Evolutionary conservation across 2,888 invertebrate species (phyloP).

Genomic region (Mythimna impura): DNA sequence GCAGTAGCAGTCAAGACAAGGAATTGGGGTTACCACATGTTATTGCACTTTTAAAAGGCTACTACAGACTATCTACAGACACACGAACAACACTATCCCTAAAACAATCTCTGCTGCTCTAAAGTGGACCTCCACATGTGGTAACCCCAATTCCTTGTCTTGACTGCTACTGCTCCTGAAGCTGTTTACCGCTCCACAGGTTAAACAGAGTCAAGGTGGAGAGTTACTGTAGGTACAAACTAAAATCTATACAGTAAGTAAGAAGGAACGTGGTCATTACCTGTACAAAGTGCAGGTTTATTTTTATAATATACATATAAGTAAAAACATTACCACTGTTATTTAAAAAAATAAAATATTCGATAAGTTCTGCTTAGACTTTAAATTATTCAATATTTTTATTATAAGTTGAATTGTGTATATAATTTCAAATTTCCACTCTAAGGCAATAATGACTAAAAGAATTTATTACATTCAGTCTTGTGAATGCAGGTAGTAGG

Average conservation of each 20-base stretch:
- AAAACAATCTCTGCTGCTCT: no score
- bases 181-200: constrained; percentile 1
- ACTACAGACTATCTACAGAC: no score
- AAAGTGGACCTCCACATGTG: no score
- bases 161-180: background rate
- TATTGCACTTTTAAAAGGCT: no score
- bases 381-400: background rate
- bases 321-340: background rate
- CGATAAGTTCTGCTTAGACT: background rate
- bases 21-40: no score
- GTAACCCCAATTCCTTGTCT: no score
- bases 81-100: no score
- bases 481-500: no score
- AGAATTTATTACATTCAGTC: no score
- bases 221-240: background rate
- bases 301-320: background rate
- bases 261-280: background rate
- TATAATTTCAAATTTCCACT: background rate
- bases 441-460: background rate
- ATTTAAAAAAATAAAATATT: background rate
- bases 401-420: background rate
- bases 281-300: constrained; percentile 4
- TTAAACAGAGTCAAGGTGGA: constrained; percentile 6
- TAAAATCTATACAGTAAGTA: no score
- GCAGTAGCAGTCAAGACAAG: no score